Conservation (phyloP, 2,888 invertebrate genomes). For the Argyresthia goedartella region DNA sequence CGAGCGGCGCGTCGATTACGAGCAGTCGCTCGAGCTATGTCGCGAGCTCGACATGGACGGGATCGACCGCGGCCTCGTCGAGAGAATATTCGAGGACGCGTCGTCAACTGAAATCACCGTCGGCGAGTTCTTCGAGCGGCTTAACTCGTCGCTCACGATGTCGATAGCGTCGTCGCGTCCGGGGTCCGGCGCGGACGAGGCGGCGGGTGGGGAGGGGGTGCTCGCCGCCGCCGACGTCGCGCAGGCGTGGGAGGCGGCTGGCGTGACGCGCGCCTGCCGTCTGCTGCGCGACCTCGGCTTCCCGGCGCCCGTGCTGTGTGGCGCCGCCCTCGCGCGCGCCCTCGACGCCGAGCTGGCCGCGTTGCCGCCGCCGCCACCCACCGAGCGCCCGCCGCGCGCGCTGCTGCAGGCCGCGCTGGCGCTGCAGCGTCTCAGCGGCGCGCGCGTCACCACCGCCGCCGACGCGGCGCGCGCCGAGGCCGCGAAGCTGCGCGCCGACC, state of each 20-base stretch:
- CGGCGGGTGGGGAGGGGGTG: slow-evolving; percentile 9
- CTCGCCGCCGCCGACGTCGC: slow-evolving; percentile 67
- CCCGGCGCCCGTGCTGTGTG: slow-evolving; percentile 64
- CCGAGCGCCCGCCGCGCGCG: slow-evolving; percentile 25
- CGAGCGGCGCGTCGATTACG: slow-evolving; percentile 35
- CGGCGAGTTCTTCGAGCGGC: slow-evolving; percentile 54
- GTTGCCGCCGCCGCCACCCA: slow-evolving; percentile 16
- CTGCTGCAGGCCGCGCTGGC: slow-evolving; percentile 75
- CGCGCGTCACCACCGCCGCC: slow-evolving; percentile 79
- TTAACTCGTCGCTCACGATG: slow-evolving; percentile 41
- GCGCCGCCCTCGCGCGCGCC: slow-evolving; percentile 74
- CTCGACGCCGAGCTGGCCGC: slow-evolving; percentile 75
- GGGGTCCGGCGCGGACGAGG: too few species aligned
- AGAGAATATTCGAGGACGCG: slow-evolving; percentile 40
- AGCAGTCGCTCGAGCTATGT: slow-evolving; percentile 44
- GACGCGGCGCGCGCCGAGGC: slow-evolving; percentile 81
- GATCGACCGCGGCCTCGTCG: slow-evolving; percentile 39
- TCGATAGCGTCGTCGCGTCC: slow-evolving; percentile 21
- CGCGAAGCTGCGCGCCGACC: slow-evolving; percentile 83
- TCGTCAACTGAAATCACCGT: slow-evolving; percentile 40
- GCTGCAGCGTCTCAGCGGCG: slow-evolving; percentile 76
- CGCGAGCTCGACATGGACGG: slow-evolving; percentile 45
- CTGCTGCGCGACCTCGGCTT: slow-evolving; percentile 79
- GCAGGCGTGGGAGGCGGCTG: slow-evolving; percentile 81
- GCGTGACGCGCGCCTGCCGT: slow-evolving; percentile 74